A percentile compares a stretch with the other conserved stretches of the same genome.
phyloP scores from a whole-genome alignment of 2,113 vertebrate genomes.

The Callochromis pleurospilus region DNA sequence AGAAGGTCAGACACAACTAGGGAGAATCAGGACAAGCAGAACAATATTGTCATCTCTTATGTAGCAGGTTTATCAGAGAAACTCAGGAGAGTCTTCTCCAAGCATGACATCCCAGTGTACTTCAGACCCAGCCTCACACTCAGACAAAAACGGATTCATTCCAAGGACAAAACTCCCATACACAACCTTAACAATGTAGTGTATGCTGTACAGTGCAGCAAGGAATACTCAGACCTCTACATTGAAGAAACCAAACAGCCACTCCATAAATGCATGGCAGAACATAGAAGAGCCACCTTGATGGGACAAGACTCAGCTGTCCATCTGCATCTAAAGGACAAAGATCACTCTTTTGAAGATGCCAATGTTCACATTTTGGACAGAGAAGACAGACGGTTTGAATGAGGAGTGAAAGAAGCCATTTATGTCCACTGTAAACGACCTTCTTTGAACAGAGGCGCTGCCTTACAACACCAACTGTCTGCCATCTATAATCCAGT shows the following conservation, averaged over 20 bases:
- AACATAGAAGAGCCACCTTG: background rate
- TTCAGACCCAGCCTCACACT: background rate
- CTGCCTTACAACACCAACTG: fast-evolving
- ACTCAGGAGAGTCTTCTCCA: background rate
- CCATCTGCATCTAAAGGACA: background rate
- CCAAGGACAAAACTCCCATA: background rate
- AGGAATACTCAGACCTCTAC: background rate
- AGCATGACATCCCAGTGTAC: background rate
- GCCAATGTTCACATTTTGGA: background rate
- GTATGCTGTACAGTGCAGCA: background rate
- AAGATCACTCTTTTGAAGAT: background rate
- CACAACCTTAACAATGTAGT: background rate
- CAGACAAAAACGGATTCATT: background rate
- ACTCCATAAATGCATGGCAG: background rate
- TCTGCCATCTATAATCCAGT: background rate
- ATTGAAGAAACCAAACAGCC: background rate
- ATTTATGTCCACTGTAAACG: background rate
- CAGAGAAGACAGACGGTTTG: background rate
- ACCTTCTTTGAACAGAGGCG: background rate
- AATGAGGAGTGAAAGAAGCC: background rate
- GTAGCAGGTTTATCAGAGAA: background rate
- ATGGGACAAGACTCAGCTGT: background rate
- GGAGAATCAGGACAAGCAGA: background rate
- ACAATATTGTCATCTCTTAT: background rate
- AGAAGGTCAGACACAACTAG: background rate